Conservation (phyloP, 2,797 vertebrate genomes). For the Hapalemur alaotrensis region DNA sequence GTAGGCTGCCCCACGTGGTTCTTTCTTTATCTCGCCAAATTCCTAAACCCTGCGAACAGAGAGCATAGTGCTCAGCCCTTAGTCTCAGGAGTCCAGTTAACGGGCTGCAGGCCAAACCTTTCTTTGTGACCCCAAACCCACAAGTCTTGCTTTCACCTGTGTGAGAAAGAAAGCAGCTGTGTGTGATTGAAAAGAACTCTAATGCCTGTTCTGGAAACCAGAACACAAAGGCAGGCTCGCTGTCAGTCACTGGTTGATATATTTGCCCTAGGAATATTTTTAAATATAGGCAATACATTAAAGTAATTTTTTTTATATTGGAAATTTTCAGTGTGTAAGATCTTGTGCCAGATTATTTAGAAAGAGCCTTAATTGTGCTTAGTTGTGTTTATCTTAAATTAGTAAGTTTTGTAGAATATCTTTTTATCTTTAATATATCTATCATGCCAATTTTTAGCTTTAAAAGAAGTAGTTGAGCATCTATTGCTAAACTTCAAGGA, state of each 20-base stretch:
- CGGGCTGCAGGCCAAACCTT: neutral
- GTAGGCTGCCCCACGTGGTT: neutral
- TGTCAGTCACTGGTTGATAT: neutral
- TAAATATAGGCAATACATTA: neutral
- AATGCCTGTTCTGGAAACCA: neutral
- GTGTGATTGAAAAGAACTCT: neutral
- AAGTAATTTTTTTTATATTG: neutral
- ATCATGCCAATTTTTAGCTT: neutral
- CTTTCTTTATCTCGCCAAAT: neutral
- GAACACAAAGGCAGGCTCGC: neutral
- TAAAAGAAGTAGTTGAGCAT: neutral
- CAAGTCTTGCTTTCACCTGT: neutral
- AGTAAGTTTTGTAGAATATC: neutral
- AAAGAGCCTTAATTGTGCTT: neutral
- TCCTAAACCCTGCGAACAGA: neutral
- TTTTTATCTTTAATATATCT: neutral
- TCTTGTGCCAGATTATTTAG: neutral
- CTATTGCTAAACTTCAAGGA: neutral
- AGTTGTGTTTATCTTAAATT: neutral
- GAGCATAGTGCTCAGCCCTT: neutral
- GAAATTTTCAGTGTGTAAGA: neutral
- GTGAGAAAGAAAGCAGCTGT: neutral
- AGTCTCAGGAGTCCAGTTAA: neutral
- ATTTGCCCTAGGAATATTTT: slow-evolving; percentile 2
- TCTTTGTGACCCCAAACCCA: neutral